These are phyloP conservation scores for Drosophila pseudotalamancana DNA, from an alignment of 2,888 invertebrate species.

Conservation along the genomic window DNA sequence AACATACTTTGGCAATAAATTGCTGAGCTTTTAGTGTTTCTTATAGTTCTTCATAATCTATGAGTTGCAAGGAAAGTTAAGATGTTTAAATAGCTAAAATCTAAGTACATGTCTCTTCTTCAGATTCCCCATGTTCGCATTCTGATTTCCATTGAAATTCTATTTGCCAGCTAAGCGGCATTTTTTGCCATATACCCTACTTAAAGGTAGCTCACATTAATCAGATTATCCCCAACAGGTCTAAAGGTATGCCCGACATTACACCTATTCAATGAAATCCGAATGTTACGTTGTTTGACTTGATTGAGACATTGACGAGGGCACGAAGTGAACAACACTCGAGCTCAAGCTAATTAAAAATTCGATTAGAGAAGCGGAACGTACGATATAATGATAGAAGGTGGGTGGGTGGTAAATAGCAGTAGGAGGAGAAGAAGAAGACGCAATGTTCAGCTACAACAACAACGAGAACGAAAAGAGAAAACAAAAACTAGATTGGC, in stretches of 20 bases:
- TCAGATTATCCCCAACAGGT: conserved; percentile 62
- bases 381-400: conserved; percentile 34
- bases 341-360: conserved; percentile 67
- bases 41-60: too few relatives aligned
- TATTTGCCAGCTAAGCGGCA: conserved; percentile 21
- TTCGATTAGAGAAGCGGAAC: conserved; percentile 61
- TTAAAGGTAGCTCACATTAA: conserved; percentile 48
- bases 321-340: conserved; percentile 1
- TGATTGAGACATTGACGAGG: conserved; percentile 51
- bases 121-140: too few relatives aligned
- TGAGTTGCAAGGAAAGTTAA: too few relatives aligned
- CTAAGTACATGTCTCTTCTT: too few relatives aligned
- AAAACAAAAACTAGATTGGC: conserved; percentile 36
- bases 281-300: conserved; percentile 24
- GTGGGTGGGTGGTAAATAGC: conserved; percentile 8
- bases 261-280: background rate
- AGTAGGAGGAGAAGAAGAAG: conserved; percentile 12
- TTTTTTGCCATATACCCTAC: conserved; percentile 8
- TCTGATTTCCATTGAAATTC: conserved; percentile 38
- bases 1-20: too few relatives aligned
- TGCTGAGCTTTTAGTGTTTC: too few relatives aligned
- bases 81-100: too few relatives aligned
- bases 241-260: background rate
- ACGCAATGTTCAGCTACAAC: conserved; percentile 47
- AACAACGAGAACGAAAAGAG: conserved; percentile 55